Evolutionary conservation across 2,113 vertebrate species (phyloP).

Genomic region (Pampusana beccarii): DNA sequence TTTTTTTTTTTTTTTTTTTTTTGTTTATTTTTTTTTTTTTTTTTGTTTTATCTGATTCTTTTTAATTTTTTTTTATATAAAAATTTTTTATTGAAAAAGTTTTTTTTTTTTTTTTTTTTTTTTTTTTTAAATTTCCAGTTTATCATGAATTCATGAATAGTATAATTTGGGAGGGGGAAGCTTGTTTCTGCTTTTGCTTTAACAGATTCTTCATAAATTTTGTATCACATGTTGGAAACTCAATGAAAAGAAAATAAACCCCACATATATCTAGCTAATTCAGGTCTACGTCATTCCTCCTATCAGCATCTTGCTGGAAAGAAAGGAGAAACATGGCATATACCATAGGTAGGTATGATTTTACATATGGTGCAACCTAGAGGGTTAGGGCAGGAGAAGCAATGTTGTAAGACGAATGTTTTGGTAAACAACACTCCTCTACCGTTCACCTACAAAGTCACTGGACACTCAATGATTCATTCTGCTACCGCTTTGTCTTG

Average conservation of each 20-base stretch:
- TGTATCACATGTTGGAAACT: conserved; percentile 52
- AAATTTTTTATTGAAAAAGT: not conserved
- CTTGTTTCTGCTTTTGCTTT: conserved; percentile 65
- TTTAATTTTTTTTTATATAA: too few species aligned
- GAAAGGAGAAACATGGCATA: conserved; percentile 75
- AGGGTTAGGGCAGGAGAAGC: conserved; percentile 31
- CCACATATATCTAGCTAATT: conserved; percentile 70
- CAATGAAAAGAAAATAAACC: conserved; percentile 58
- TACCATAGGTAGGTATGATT: conserved; percentile 74
- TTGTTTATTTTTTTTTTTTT: not conserved
- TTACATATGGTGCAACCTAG: conserved; percentile 46
- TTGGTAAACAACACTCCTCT: conserved; percentile 71
- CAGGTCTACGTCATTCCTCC: conserved; percentile 72
- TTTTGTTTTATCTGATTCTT: too few species aligned
- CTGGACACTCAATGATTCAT: conserved; percentile 9
- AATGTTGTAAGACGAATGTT: conserved; percentile 12
- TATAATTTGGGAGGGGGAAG: conserved; percentile 40
- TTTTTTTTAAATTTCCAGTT: not conserved
- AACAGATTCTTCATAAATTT: conserved; percentile 59
- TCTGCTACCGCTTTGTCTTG: conserved; percentile 62
- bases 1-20: not conserved
- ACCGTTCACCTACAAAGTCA: not conserved
- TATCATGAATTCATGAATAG: not conserved
- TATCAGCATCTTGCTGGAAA: conserved; percentile 75
- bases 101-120: not conserved